Conservation (phyloP, 1,140 invertebrate species). For the Trypoxylus dichotomus region DNA sequence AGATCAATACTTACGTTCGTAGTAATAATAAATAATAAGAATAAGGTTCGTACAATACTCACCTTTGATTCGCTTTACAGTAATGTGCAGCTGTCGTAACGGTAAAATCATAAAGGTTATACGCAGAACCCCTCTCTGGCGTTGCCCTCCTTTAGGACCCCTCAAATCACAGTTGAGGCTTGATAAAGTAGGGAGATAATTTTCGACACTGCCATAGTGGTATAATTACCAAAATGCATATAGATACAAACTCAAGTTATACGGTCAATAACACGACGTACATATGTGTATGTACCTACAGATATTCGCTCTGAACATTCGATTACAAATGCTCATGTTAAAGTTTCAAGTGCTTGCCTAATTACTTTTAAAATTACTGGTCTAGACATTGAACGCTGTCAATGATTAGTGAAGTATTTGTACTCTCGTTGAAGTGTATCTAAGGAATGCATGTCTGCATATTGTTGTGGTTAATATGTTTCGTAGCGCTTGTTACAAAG, state of each 20-base stretch:
- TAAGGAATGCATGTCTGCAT: no score
- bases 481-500: no score
- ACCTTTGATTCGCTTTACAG: neutral
- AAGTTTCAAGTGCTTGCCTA: neutral
- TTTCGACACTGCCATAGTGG: neutral
- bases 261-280: no score
- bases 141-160: neutral
- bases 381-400: neutral
- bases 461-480: no score
- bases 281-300: no score
- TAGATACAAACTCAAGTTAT: no score
- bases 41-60: neutral
- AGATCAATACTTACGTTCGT: neutral
- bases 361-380: neutral
- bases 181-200: neutral
- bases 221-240: neutral
- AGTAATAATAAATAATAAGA: no score
- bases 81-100: slow-evolving; percentile 24
- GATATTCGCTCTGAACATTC: no score
- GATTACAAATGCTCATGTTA: neutral
- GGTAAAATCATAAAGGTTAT: slow-evolving; percentile 10
- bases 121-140: neutral
- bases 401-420: neutral
- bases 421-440: neutral
- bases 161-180: neutral